Percentiles rank a stretch among this genome's conserved stretches.
phyloP scores from a whole-genome alignment of 2,797 vertebrate species.

The Lagorchestes hirsutus region DNA sequence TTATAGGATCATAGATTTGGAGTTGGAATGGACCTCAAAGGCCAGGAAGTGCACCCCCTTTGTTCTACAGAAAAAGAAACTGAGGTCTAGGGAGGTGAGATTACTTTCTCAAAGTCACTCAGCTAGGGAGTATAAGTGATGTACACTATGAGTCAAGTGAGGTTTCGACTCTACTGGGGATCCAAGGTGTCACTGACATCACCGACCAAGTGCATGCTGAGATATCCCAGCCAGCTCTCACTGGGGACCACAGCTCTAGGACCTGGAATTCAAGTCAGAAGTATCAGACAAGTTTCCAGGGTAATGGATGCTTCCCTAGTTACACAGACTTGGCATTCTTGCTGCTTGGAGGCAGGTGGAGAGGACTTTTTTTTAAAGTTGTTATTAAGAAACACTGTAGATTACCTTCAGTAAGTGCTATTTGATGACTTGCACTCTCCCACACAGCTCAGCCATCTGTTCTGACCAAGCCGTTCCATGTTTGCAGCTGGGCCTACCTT shows the following conservation, averaged over 20 bases:
- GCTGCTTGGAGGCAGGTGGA: conserved; percentile 65
- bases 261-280: not conserved
- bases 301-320: conserved; percentile 44
- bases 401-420: conserved; percentile 61
- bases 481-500: conserved; percentile 71
- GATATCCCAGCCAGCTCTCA: conserved; percentile 20
- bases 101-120: not conserved
- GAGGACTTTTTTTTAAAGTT: conserved; percentile 33
- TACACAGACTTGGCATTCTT: conserved; percentile 17
- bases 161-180: conserved; percentile 24
- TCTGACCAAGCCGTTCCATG: conserved; percentile 67
- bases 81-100: not conserved
- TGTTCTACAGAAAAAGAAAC: not conserved
- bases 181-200: not conserved
- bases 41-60: not conserved
- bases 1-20: not conserved
- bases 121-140: not conserved
- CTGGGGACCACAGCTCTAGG: conserved; percentile 7
- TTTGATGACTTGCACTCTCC: conserved; percentile 51
- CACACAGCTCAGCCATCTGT: conserved; percentile 55
- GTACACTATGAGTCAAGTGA: not conserved
- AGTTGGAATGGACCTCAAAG: not conserved
- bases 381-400: conserved; percentile 63
- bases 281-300: conserved; percentile 21
- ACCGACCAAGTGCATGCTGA: not conserved